Percentiles rank a stretch among this genome's conserved stretches.
Conservation (phyloP, 2,888 invertebrate genomes). For the Caenorhabditis sp. region DNA sequence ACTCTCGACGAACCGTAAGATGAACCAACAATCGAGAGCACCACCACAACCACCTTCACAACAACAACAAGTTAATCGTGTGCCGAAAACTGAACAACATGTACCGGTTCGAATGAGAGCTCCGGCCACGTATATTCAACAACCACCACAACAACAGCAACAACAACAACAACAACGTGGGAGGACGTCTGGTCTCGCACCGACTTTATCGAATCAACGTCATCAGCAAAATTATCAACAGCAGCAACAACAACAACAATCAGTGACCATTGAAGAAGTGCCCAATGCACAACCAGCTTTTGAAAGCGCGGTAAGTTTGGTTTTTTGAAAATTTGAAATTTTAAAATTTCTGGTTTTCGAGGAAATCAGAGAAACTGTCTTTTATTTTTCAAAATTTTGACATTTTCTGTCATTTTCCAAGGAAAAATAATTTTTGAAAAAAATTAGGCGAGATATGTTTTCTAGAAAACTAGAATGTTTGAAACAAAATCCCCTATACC, state of each 20-base stretch:
- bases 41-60: conserved; percentile 12
- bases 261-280: conserved; percentile 22
- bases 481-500: no score
- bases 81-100: conserved; percentile 13
- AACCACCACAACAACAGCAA: not conserved
- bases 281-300: conserved; percentile 7
- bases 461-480: no score
- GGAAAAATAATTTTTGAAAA: no score
- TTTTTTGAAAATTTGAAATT: not conserved
- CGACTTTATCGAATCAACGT: conserved; percentile 1
- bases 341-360: no score
- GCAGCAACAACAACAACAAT: not conserved
- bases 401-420: no score
- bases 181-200: not conserved
- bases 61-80: not conserved
- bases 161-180: not conserved
- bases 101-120: not conserved
- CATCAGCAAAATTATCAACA: conserved; percentile 2
- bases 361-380: no score
- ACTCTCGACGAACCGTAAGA: conserved; percentile 21
- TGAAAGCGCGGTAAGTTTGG: not conserved
- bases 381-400: no score
- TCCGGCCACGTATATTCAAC: not conserved
- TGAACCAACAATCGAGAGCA: conserved; percentile 11
- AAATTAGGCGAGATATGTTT: no score